phyloP scores from a whole-genome alignment of 2,797 vertebrate species.

The Vireo griseus region DNA sequence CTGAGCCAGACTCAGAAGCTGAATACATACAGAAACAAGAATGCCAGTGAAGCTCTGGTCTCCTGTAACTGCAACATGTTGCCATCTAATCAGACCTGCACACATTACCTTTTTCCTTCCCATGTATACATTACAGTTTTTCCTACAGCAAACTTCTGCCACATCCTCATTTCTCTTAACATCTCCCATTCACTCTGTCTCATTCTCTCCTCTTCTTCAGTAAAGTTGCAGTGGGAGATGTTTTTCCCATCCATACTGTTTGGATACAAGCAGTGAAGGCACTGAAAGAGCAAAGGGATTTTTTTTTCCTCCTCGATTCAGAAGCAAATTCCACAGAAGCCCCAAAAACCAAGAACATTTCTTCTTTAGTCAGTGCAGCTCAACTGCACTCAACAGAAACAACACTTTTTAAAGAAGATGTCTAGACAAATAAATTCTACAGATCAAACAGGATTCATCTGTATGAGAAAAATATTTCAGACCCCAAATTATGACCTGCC shows the following conservation, averaged over 20 bases:
- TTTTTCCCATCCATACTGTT: neutral
- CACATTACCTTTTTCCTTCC: rapidly evolving
- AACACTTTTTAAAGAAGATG: neutral
- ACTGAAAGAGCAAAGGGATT: neutral
- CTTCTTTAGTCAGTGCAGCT: neutral
- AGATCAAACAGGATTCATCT: neutral
- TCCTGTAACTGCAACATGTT: neutral
- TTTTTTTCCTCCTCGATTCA: neutral
- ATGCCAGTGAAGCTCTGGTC: neutral
- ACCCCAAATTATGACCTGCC: neutral
- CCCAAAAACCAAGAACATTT: neutral
- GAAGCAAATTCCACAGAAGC: neutral
- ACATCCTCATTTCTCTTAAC: neutral
- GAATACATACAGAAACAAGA: neutral
- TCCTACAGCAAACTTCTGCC: neutral
- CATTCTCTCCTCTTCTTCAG: neutral
- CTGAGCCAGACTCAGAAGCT: neutral
- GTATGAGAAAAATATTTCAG: neutral
- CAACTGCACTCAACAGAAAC: neutral
- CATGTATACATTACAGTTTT: neutral
- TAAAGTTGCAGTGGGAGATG: neutral
- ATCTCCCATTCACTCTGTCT: neutral
- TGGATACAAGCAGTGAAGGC: neutral
- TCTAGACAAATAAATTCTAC: neutral
- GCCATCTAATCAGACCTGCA: neutral